phyloP scores from a whole-genome alignment of 2,888 invertebrate species.

The Blastobasis adustella region DNA sequence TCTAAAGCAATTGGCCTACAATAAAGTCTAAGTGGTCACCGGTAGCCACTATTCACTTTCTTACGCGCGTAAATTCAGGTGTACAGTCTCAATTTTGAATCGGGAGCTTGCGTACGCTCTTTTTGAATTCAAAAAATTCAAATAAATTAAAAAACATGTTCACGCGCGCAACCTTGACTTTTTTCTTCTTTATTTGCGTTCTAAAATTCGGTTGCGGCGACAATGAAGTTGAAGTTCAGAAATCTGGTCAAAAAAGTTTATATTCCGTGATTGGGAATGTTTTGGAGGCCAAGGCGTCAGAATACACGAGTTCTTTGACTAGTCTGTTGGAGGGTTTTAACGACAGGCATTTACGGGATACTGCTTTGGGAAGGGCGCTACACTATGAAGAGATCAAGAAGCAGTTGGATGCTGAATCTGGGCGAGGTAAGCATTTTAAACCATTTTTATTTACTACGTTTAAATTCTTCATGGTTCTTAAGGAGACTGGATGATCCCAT shows the following conservation, averaged over 20 bases:
- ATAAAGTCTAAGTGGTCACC: too few species aligned
- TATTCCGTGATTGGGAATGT: slow-evolving; percentile 27
- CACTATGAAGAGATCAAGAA: slow-evolving; percentile 48
- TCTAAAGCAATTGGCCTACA: too few species aligned
- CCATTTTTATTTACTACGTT: not conserved
- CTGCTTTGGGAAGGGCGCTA: slow-evolving; percentile 40
- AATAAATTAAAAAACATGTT: slow-evolving; percentile 12
- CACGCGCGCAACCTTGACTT: slow-evolving; percentile 16
- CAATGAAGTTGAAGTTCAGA: slow-evolving; percentile 6
- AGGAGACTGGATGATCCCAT: too few species aligned
- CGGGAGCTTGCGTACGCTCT: slow-evolving; percentile 24
- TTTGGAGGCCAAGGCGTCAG: slow-evolving; percentile 32
- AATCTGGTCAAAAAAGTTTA: slow-evolving; percentile 9
- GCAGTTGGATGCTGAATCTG: slow-evolving; percentile 18
- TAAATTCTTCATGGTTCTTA: too few species aligned
- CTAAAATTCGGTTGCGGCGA: not conserved
- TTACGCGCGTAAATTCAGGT: too few species aligned
- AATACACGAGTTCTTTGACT: slow-evolving; percentile 25
- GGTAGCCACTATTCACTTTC: too few species aligned
- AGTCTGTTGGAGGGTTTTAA: slow-evolving; percentile 44
- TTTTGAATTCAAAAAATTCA: slow-evolving; percentile 15
- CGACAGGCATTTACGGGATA: slow-evolving; percentile 40
- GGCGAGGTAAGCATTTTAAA: slow-evolving; percentile 26
- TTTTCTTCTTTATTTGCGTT: slow-evolving; percentile 15
- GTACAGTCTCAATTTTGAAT: slow-evolving; percentile 28